These are phyloP conservation scores for Reinhardtius hippoglossoides DNA, from an alignment of 2,113 vertebrate genomes.

Conservation along the genomic window DNA sequence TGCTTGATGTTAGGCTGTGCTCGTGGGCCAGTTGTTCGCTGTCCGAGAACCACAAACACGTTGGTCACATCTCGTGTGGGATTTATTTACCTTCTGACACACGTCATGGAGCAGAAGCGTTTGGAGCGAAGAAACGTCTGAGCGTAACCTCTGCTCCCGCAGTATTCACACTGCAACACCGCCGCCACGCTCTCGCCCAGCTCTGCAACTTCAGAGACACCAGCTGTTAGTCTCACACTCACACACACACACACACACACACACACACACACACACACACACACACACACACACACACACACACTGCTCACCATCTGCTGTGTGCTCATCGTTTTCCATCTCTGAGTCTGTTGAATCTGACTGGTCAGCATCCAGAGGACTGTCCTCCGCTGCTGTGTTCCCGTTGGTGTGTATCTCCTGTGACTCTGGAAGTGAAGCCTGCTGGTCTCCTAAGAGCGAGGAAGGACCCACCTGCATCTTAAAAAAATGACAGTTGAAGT, in stretches of 20 bases:
- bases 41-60: too few species aligned
- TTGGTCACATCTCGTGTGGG: neutral
- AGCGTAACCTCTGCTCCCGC: conserved; percentile 90
- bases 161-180: conserved; percentile 93
- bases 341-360: conserved; percentile 91
- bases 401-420: conserved; percentile 84
- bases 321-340: conserved; percentile 85
- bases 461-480: conserved; percentile 85
- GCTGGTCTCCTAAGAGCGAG: conserved; percentile 86
- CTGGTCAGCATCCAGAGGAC: conserved; percentile 86
- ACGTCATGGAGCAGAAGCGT: conserved; percentile 93
- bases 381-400: conserved; percentile 77
- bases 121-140: conserved; percentile 91
- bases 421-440: conserved; percentile 87
- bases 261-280: neutral
- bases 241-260: conserved; percentile 1
- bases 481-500: neutral
- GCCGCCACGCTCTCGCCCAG: conserved; percentile 83
- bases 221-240: conserved; percentile 41
- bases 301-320: conserved; percentile 81
- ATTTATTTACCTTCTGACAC: conserved; percentile 87
- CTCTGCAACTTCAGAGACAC: conserved; percentile 80
- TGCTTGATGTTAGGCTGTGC: too few species aligned
- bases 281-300: conserved; percentile 3
- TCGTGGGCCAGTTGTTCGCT: too few species aligned